Conservation (phyloP, 2,888 invertebrate genomes). For the Trisateles emortualis region DNA sequence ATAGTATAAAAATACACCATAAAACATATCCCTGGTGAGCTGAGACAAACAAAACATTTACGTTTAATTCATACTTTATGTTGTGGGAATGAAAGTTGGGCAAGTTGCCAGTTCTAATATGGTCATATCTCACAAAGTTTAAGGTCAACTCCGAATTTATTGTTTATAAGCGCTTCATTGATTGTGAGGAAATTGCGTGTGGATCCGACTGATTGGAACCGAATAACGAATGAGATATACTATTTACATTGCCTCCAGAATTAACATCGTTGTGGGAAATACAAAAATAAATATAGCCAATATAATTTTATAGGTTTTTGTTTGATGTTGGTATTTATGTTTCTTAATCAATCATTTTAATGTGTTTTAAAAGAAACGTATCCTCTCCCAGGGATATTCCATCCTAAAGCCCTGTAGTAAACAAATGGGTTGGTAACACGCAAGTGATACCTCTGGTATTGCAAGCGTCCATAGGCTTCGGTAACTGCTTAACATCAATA, state of each 20-base stretch:
- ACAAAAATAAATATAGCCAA: background rate
- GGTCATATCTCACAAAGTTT: conserved; percentile 45
- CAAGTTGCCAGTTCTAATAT: conserved; percentile 42
- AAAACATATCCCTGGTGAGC: conserved; percentile 17
- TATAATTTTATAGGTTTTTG: background rate
- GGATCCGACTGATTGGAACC: conserved; percentile 21
- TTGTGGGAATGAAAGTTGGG: conserved; percentile 36
- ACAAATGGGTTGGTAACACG: no score
- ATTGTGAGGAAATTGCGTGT: conserved; percentile 30
- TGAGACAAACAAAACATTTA: conserved; percentile 29
- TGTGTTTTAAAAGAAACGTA: no score
- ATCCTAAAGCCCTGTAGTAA: no score
- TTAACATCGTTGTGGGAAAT: background rate
- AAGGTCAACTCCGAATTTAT: conserved; percentile 44
- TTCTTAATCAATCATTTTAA: background rate
- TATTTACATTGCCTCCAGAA: conserved; percentile 6
- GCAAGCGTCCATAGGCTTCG: no score
- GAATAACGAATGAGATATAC: conserved; percentile 10
- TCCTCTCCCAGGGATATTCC: no score
- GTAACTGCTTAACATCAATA: no score
- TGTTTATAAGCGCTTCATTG: conserved; percentile 40
- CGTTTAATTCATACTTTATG: conserved; percentile 39
- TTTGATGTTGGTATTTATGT: background rate
- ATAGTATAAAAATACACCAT: no score
- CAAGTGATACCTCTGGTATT: no score